These are phyloP conservation scores for Pseudococcus jackbeardsleyi DNA, from an alignment of 2,888 invertebrate genomes.

Conservation along the genomic window DNA sequence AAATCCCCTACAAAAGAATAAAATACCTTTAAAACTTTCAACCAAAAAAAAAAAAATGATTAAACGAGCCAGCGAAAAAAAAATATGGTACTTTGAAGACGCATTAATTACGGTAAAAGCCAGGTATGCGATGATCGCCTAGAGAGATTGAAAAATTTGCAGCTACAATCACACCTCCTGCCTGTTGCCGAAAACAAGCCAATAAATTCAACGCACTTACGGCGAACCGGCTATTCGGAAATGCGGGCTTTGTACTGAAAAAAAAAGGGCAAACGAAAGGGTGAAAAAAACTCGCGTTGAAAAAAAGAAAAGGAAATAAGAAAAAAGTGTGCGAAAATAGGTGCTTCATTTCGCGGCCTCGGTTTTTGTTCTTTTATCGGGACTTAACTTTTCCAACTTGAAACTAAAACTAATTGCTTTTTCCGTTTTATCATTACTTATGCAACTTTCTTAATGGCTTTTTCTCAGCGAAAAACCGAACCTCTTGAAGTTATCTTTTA, in stretches of 20 bases:
- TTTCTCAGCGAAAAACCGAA: slow-evolving; percentile 44
- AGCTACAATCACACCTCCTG: slow-evolving; percentile 32
- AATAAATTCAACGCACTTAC: slow-evolving; percentile 11
- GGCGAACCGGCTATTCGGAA: not conserved
- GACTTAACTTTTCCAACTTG: slow-evolving; percentile 11
- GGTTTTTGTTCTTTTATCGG: slow-evolving; percentile 29
- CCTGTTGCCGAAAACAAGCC: slow-evolving; percentile 24
- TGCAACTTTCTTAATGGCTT: slow-evolving; percentile 60
- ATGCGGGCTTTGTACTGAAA: not conserved
- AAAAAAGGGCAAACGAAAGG: not conserved
- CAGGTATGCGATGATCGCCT: slow-evolving; percentile 24
- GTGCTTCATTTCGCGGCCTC: slow-evolving; percentile 32
- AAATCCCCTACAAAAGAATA: not conserved
- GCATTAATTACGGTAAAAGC: slow-evolving; percentile 34
- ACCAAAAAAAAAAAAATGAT: slow-evolving; percentile 9
- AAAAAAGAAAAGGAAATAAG: not conserved
- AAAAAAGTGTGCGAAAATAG: slow-evolving; percentile 26
- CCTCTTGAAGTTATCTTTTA: slow-evolving; percentile 56
- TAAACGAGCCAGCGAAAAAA: slow-evolving; percentile 14
- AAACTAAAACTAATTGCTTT: slow-evolving; percentile 60
- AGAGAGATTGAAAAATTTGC: slow-evolving; percentile 34
- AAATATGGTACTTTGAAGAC: slow-evolving; percentile 4
- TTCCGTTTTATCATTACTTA: slow-evolving; percentile 60
- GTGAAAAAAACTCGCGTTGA: not conserved
- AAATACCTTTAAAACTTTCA: not conserved